Conservation (phyloP, 2,113 vertebrate genomes). For the Trogon surrucura region DNA sequence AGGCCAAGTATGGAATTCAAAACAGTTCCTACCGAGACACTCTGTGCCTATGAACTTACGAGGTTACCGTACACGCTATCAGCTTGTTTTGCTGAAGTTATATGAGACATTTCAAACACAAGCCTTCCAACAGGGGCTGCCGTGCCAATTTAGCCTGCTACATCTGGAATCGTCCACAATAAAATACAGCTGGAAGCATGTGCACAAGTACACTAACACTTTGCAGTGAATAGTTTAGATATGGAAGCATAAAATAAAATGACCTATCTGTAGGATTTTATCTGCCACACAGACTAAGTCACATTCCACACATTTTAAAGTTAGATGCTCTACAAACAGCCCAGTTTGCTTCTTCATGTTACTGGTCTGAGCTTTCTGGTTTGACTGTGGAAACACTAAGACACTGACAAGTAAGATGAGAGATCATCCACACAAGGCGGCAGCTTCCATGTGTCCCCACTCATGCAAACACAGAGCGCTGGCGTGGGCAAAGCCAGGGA, state of each 20-base stretch:
- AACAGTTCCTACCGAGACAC: slow-evolving; percentile 55
- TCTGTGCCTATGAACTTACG: slow-evolving; percentile 61
- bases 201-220: not conserved
- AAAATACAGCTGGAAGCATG: not conserved
- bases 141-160: slow-evolving; percentile 21
- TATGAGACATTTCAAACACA: slow-evolving; percentile 76
- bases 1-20: slow-evolving; percentile 69
- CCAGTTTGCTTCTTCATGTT: not conserved
- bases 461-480: not conserved
- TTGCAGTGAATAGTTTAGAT: not conserved
- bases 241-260: not conserved
- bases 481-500: fast-evolving
- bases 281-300: not conserved
- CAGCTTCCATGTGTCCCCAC: not conserved
- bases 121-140: slow-evolving; percentile 21
- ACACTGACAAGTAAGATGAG: not conserved
- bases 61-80: slow-evolving; percentile 54
- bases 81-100: slow-evolving; percentile 72
- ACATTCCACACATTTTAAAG: not conserved
- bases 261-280: not conserved
- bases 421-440: not conserved
- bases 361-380: not conserved
- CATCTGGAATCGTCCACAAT: not conserved
- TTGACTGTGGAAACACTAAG: not conserved
- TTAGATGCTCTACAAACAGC: not conserved